phyloP scores from a whole-genome alignment of 2,888 invertebrate genomes.

The Stenoptilia bipunctidactyla region DNA sequence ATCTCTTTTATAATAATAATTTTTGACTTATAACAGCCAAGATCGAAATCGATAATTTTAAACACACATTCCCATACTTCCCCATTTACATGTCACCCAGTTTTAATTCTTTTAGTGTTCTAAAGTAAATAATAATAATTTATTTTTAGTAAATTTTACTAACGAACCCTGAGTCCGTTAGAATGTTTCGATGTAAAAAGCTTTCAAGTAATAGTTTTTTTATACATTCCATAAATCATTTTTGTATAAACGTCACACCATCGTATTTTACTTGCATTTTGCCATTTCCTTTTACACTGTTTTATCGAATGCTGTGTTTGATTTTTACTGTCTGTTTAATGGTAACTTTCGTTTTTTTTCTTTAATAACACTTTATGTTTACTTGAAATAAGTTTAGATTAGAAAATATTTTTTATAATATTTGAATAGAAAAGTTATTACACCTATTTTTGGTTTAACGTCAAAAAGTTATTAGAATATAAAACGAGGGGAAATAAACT shows the following conservation, averaged over 20 bases:
- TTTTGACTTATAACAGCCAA: no score
- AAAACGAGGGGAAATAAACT: no score
- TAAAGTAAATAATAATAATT: constrained; percentile 14
- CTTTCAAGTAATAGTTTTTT: constrained; percentile 18
- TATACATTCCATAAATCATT: constrained; percentile 15
- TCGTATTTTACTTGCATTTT: constrained; percentile 63
- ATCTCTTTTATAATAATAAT: no score
- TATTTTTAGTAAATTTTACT: constrained; percentile 13
- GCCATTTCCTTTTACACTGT: constrained; percentile 26
- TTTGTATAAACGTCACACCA: constrained; percentile 59
- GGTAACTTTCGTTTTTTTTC: constrained; percentile 9
- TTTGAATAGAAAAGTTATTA: no score
- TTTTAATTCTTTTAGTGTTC: constrained; percentile 8
- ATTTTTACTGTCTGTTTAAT: constrained; percentile 20
- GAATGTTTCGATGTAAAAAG: constrained; percentile 6
- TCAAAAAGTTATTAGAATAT: no score
- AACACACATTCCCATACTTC: no score
- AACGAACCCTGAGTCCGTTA: constrained; percentile 11
- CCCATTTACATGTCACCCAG: no score
- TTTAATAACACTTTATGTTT: neutral
- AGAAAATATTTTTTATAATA: no score
- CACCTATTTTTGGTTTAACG: no score
- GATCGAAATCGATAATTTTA: no score
- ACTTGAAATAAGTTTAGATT: neutral
- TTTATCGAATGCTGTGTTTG: constrained; percentile 21